Conservation (phyloP, 2,113 vertebrate genomes). For the Eretmochelys imbricata region DNA sequence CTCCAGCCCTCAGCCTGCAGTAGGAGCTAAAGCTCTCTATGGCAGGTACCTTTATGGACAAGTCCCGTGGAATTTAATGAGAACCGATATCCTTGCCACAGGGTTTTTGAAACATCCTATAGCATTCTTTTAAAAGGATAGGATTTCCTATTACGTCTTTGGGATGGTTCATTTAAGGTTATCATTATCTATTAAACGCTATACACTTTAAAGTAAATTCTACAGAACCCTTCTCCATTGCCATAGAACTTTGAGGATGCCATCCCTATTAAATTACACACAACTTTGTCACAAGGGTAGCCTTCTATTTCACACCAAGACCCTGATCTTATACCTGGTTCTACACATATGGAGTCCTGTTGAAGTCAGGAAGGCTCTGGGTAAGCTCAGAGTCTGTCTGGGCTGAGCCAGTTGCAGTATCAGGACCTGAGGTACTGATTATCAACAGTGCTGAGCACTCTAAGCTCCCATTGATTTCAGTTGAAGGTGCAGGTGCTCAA, state of each 20-base stretch:
- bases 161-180: background rate
- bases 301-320: background rate
- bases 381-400: rapidly evolving
- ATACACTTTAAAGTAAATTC: background rate
- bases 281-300: background rate
- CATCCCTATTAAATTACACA: background rate
- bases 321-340: background rate
- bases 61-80: rapidly evolving
- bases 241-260: background rate
- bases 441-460: rapidly evolving
- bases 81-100: rapidly evolving
- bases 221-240: rapidly evolving
- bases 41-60: rapidly evolving
- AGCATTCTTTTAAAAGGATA: rapidly evolving
- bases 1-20: rapidly evolving
- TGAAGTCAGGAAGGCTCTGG: background rate
- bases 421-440: rapidly evolving
- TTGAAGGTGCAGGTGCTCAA: background rate
- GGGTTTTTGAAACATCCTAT: background rate
- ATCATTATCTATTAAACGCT: rapidly evolving
- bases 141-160: rapidly evolving
- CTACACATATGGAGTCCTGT: background rate
- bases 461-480: rapidly evolving
- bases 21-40: background rate
- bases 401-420: background rate